phyloP scores from a whole-genome alignment of 2,113 vertebrate species.

The Spilogale gracilis region DNA sequence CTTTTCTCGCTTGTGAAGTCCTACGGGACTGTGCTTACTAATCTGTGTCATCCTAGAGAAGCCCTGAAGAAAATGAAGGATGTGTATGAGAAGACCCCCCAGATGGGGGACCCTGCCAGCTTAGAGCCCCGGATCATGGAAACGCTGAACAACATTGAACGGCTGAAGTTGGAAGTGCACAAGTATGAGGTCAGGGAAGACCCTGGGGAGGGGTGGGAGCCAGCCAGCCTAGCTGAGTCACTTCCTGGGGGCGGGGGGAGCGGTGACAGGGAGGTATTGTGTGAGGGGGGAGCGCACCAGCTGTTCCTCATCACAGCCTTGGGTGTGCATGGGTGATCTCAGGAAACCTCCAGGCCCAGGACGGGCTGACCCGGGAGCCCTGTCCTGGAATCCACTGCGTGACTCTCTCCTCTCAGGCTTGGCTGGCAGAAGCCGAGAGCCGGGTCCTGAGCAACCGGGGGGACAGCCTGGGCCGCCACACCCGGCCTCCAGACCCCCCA shows the following conservation, averaged over 20 bases:
- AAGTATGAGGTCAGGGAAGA: constrained; percentile 92
- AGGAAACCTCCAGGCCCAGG: constrained; percentile 12
- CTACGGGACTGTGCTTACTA: neutral
- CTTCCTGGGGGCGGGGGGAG: neutral
- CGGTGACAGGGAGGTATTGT: neutral
- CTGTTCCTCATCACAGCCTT: constrained; percentile 68
- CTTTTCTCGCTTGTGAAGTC: neutral
- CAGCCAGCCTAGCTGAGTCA: constrained; percentile 67
- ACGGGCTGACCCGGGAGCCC: neutral
- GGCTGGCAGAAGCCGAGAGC: constrained; percentile 92
- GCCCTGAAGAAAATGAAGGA: constrained; percentile 96
- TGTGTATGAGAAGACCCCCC: constrained; percentile 95
- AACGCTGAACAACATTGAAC: constrained; percentile 92
- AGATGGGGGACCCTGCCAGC: constrained; percentile 94
- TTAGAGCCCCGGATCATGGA: constrained; percentile 92
- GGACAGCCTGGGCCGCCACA: constrained; percentile 86
- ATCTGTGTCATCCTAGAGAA: constrained; percentile 86
- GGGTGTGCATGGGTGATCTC: constrained; percentile 67
- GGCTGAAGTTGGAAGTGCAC: constrained; percentile 90
- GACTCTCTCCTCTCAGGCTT: constrained; percentile 84
- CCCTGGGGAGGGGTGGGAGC: constrained; percentile 59
- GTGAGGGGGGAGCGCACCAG: neutral
- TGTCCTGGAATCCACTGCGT: neutral
- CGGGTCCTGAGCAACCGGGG: constrained; percentile 86
- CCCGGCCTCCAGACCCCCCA: constrained; percentile 80